These are phyloP conservation scores for Hofmannophila pseudospretella DNA, from an alignment of 2,888 invertebrate species.

Conservation along the genomic window DNA sequence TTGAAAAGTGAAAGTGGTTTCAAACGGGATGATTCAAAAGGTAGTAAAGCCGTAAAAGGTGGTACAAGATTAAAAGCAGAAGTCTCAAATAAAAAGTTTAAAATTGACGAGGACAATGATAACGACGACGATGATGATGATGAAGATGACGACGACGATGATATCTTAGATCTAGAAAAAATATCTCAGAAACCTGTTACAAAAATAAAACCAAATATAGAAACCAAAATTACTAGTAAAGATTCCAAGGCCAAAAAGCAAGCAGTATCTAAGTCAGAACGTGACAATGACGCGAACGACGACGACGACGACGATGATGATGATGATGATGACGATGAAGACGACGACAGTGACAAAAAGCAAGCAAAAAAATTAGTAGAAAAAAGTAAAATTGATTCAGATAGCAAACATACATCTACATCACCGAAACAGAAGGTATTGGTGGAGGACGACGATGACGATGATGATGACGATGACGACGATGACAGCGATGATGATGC, in stretches of 20 bases:
- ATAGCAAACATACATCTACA: too few species aligned
- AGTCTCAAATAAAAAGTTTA: conserved; percentile 7
- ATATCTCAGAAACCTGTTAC: conserved; percentile 14
- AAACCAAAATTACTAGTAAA: neutral
- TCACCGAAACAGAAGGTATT: too few species aligned
- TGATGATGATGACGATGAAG: conserved; percentile 23
- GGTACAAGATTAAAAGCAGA: conserved; percentile 4
- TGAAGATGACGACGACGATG: conserved; percentile 6
- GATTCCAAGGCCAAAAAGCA: neutral
- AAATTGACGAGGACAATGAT: conserved; percentile 17
- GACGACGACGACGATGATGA: conserved; percentile 20
- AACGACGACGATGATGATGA: conserved; percentile 19
- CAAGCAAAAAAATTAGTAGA: too few species aligned
- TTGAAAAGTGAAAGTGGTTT: conserved; percentile 27
- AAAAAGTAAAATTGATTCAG: too few species aligned
- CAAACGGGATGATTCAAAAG: conserved; percentile 22
- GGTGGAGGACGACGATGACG: neutral
- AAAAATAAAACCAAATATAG: neutral
- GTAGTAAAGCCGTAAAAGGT: conserved; percentile 18
- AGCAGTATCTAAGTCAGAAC: neutral
- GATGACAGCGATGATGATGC: too few species aligned
- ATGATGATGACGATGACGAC: conserved; percentile 15
- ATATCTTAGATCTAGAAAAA: conserved; percentile 12
- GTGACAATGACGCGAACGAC: conserved; percentile 10
- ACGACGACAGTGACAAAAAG: conserved; percentile 13